Evolutionary conservation across 2,888 invertebrate genomes (phyloP), one percentile per base, ranked within the genome.

Genomic region (Candidula unifasciata): DNA sequence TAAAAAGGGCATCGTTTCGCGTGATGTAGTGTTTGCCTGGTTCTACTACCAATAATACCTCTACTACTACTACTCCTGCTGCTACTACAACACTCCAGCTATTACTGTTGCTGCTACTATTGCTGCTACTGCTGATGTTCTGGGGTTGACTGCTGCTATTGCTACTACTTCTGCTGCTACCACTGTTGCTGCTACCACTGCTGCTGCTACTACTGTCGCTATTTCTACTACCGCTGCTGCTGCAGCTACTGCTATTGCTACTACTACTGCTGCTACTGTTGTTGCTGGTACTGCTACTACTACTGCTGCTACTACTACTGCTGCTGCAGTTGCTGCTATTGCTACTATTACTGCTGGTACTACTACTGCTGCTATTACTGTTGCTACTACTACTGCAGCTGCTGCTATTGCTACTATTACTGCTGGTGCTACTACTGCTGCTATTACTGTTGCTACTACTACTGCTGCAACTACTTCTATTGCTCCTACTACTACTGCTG

Each of bases 301-400:
- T 16, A 10, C 33, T 30, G 30, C 33, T 30, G 30, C 33, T 30
- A n/a, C 33, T 30, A n/a, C n/a, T n/a, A n/a, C n/a, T n/a, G n/a
- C n/a, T n/a, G n/a, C n/a, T n/a, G n/a, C n/a, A n/a, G n/a, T 33
- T 71, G 33, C 71, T 71, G 33, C 33, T 71, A 71, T 33, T 71
- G 33, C 71, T 71, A 71, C 71, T 71, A 71, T 33, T 71, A 71
- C 71, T 71, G 33, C 71, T 71, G 33, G 30, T 71, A 71, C 71
- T 71, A 71, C 71, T 71, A 30, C 71, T 71, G 35, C 71, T 71
- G 35, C 71, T 71, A 71, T 33, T 71, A 71, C 71, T 71, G 35
- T 35, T 71, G 35, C 71, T 71, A 71, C 71, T 71, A 71, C 71
- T 71, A 30, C 71, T n/a, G n/a, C n/a, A n/a, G n/a, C n/a, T n/a